These are phyloP conservation scores for Drosophila merina DNA, from an alignment of 2,888 invertebrate genomes.

Conservation along the genomic window DNA sequence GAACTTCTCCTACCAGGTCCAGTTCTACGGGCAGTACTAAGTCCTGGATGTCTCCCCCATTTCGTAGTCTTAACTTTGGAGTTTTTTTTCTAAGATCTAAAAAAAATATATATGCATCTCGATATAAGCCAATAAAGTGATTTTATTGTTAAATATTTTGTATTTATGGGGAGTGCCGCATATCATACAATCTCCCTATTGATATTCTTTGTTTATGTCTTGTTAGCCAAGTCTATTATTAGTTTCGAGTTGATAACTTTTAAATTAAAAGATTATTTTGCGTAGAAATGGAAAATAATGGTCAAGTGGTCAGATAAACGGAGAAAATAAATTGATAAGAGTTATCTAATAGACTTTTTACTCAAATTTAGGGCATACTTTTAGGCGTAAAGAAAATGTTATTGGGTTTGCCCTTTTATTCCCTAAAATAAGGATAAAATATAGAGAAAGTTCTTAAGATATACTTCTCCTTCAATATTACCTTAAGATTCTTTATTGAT, in stretches of 20 bases:
- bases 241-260: neutral
- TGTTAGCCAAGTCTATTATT: neutral
- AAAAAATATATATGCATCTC: neutral
- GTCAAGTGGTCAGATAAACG: neutral
- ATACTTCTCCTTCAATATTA: neutral
- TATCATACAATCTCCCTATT: neutral
- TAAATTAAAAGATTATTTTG: neutral
- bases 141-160: neutral
- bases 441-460: too few relatives aligned
- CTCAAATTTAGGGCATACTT: neutral
- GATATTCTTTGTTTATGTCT: neutral
- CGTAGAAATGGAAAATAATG: neutral
- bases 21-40: constrained; percentile 74
- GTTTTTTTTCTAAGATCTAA: neutral
- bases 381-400: neutral
- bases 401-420: too few relatives aligned
- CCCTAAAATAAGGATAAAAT: too few relatives aligned
- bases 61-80: constrained; percentile 1
- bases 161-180: neutral
- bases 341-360: neutral
- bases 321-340: neutral
- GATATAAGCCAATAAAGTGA: neutral
- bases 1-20: constrained; percentile 77
- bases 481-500: neutral
- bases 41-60: too few relatives aligned